phyloP scores from a whole-genome alignment of 2,797 vertebrate genomes.

The Meriones psammophilus region DNA sequence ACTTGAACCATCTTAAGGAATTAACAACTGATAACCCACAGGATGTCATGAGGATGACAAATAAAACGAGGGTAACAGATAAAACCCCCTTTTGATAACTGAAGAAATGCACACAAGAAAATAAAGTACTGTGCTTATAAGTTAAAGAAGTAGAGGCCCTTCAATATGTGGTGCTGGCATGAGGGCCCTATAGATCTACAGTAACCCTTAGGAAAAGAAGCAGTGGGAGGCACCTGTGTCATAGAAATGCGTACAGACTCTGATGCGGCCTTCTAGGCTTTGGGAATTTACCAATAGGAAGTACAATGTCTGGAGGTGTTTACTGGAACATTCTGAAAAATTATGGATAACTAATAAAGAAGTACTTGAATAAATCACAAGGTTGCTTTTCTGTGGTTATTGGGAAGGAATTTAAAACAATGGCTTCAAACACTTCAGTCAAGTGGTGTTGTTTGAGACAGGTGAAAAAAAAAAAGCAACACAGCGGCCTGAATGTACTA shows the following conservation, averaged over 20 bases:
- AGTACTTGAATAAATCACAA: conserved; percentile 39
- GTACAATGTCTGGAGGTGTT: conserved; percentile 19
- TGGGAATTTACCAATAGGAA: conserved; percentile 2
- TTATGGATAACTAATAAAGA: conserved; percentile 12
- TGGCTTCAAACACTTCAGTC: conserved; percentile 18
- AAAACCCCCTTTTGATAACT: conserved; percentile 3
- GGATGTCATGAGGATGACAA: no score
- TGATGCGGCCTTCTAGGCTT: conserved; percentile 43
- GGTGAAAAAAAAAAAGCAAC: conserved; percentile 21
- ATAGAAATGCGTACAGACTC: conserved; percentile 41
- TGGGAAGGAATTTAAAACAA: conserved; percentile 58
- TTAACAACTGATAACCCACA: conserved; percentile 52
- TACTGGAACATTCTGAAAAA: conserved; percentile 37
- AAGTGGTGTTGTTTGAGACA: conserved; percentile 3
- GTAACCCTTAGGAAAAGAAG: conserved; percentile 32
- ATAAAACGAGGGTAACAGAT: conserved; percentile 2
- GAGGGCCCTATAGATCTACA: conserved; percentile 8
- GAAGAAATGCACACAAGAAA: conserved; percentile 60
- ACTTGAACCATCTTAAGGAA: conserved; percentile 55
- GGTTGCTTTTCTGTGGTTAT: not conserved
- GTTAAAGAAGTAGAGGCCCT: conserved; percentile 43
- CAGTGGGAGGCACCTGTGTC: conserved; percentile 3
- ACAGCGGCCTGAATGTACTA: not conserved
- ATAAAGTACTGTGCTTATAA: conserved; percentile 37
- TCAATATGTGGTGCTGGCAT: not conserved